Base-by-base conservation (phyloP, 2,113 vertebrate genomes). In the Oryzias woworae region DNA sequence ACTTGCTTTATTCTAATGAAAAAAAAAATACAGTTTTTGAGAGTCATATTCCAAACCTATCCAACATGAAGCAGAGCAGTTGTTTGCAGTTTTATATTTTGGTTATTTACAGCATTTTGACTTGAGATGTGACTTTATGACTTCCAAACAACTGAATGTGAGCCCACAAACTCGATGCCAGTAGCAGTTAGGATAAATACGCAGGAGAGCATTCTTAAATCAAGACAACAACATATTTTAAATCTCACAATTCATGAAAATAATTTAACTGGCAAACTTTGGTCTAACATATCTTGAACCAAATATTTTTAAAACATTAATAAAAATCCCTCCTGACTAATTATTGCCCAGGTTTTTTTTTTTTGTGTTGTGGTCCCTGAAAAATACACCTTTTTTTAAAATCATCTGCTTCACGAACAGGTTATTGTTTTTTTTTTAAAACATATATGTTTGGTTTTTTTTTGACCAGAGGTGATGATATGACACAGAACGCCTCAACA, bases 261-360 rank as follows among this genome's bases (percentile, higher is more conserved):
- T 8, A 0, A 50, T 49, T 47, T 56, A 13, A 48, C 67, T 53
- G 44, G 22, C 7, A 28, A 72, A 28, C 60, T 72, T 71, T 82
- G 66, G 60, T 80, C 65, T 56, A n/a, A 69, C 52, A 66, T 14
- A 77, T 31, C 61, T 80, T 73, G 62, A 31, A 44, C 57, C 56
- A 64, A 18, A 51, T 70, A 59, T 48, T 16, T 43, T 67, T 42
- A 24, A 68, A 57, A 67, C 26, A 48, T 69, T 26, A 36, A 59
- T 26, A 36, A 59, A 5, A 67, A 68, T 71, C 59, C 59, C 59
- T 68, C 59, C 45, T 41, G 41, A 23, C 69, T 73, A 24, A 28
- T 86, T 87, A 87, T 88, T 88, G 76, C 77, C 67, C 68, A 72
- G 56, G 62, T 60, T 59, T 53, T 56, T 56, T 16, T 36, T 36